Evolutionary conservation across 2,797 vertebrate genomes (phyloP), one percentile per base, ranked within the genome.

Genomic region (Gymnodraco acuticeps): DNA sequence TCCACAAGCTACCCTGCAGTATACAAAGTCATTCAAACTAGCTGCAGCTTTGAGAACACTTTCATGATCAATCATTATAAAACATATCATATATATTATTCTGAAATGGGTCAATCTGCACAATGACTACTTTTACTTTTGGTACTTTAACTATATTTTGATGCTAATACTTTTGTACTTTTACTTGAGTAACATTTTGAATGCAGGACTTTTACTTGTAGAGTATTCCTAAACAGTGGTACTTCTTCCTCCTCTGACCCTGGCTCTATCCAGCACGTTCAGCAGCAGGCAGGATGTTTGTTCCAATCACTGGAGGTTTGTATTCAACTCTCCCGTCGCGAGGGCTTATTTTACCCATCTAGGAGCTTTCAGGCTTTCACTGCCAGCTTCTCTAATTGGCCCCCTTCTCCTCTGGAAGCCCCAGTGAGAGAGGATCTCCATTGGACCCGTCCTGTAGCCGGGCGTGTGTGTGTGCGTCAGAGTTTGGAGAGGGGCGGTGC

Each of bases 381-480:
- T 73, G 64, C 77, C 77, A 80, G 54, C 65, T 56, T 20, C 11
- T 2, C 16, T 83, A 80, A 87, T 86, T 82, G 80, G 76, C 52
- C 61, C 53, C 48, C 41, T 43, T 51, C 64, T 67, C 76, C 79
- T 80, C 77, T 88, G 89, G 86, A 90, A 90, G 77, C 75, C 63
- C 70, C 70, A 10, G 73, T 23, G 80, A 46, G n/a, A 78, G 88
- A 89, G 90, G 87, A 89, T 88, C 90, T 88, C 89, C 89, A 65
- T 51, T 52, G 74, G 77, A 77, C 71, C 64, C 79, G 62, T 84
- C 77, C 67, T 85, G 64, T 38, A 73, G 48, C 83, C 68, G 84
- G 93, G 80, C 92, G 86, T 91, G 86, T 91, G 33, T 38, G 33
- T 38, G 50, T 77, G 87, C 96, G 95, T 97, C 96, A 97, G 75